These are phyloP conservation scores for Conops quadrifasciatus DNA, from an alignment of 2,888 invertebrate genomes.

Conservation along the genomic window DNA sequence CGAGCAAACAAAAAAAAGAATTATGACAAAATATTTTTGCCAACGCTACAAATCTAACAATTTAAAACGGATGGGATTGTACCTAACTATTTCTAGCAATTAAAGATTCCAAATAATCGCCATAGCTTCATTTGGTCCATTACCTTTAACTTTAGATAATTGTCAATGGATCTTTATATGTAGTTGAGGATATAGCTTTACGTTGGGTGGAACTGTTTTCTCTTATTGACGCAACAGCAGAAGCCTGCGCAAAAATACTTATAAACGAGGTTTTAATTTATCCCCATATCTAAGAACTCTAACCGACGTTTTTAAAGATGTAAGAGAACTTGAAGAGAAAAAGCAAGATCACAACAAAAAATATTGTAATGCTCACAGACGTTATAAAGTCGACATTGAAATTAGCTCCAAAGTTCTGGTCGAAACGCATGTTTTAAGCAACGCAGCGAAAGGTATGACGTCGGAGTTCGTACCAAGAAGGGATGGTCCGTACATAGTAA, in stretches of 20 bases:
- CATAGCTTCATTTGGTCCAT: background rate
- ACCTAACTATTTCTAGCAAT: too few relatives aligned
- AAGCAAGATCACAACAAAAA: background rate
- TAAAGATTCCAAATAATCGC: too few relatives aligned
- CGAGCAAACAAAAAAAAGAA: too few relatives aligned
- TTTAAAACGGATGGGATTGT: too few relatives aligned
- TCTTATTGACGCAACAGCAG: background rate
- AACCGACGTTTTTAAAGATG: background rate
- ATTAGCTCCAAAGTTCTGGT: background rate
- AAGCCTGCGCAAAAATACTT: background rate
- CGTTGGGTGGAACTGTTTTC: background rate
- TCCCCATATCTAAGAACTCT: background rate
- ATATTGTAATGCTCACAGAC: background rate
- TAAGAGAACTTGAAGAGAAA: background rate
- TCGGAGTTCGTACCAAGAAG: background rate
- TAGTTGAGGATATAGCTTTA: background rate
- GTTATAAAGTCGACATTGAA: background rate
- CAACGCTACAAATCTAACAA: too few relatives aligned
- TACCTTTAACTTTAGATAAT: background rate
- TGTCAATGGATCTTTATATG: background rate
- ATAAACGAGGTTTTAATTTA: background rate
- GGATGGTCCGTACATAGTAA: conserved; percentile 1
- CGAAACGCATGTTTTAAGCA: background rate
- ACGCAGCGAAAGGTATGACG: background rate
- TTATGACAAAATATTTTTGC: too few relatives aligned